Evolutionary conservation across 2,113 vertebrate genomes (phyloP), one percentile per base, ranked within the genome.

Genomic region (Ondatra zibethicus): DNA sequence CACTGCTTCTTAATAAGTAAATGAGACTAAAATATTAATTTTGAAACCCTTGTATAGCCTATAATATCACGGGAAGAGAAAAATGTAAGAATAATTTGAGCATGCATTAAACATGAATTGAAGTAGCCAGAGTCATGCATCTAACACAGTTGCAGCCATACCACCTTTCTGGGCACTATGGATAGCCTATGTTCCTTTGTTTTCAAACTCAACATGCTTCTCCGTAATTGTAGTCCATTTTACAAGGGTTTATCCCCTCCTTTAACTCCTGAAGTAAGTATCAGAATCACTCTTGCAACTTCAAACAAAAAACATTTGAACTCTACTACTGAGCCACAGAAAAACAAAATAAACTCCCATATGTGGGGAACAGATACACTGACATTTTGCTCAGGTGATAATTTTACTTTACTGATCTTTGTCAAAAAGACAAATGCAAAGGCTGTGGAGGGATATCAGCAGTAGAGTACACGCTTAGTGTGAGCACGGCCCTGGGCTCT

Each of bases 21-120:
- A 12, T 85, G 95, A 96, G 45, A 86, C 36, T 75, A 94, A 93
- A 33, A 68, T 73, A 88, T 27, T 93, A 50, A 91, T 80, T 68
- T 58, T 96, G n/a, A 31, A 93, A 63, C 33, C 45, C 39, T n/a
- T 96, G 19, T 77, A 88, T 82, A 91, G 52, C 33, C 45, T 39
- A 77, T 82, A 93, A 78, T 72, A 84, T 61, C 70, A 73, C 10
- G 50, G 25, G 16, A 87, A 16, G 14, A 78, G 19, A 80, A 50
- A 47, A 58, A 58, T 88, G 14, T 84, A 82, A 39, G 25, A 58
- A 82, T 66, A 94, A 95, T 73, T 66, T 91, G 70, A 52, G 73
- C 4, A 94, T 70, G n/a, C 17, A 95, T 58, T 58, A 58, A 58
- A 21, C 58, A 58, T 58, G 19, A n/a, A 65, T 94, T 82, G 58